Base-by-base conservation (phyloP, 2,888 invertebrate genomes). In the Amblyjoppa fuscipennis region DNA sequence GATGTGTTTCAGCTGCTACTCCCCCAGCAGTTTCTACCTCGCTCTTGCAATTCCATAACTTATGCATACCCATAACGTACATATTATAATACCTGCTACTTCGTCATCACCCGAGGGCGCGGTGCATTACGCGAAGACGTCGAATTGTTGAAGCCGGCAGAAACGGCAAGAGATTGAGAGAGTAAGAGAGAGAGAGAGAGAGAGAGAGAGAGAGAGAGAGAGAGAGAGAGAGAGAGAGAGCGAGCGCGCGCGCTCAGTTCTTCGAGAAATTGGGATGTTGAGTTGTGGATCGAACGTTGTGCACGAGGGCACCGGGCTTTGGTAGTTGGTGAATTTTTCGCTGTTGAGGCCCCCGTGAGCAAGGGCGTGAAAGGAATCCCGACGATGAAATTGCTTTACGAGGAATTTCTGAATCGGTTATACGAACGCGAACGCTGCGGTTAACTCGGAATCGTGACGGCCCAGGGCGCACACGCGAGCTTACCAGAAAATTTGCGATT, bases 391-490 rank as follows among this genome's bases (percentile, higher is more conserved):
- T 93, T 93, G 91, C 91, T 90, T 92, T 92, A 92, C 91, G 92
- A 91, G 90, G 93, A 93, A 93, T 93, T 92, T 89, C 91, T 91
- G 92, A 93, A 93, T 92, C 92, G 93, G 92, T 93, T 93, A 90
- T 92, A 91, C 90, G 91, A 92, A 92, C 92, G 91, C 93, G 83
- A 83, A 81, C 77, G 84, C 82, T 89, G 93, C 93, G 91, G 93
- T 93, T 93, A 92, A 91, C 90, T 90, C 89, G 90, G 90, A 92
- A 93, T 93, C 94, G 94, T 93, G 93, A 94, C 93, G 91, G 94
- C 94, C 93, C 91, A 90, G 92, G 93, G 94, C 94, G 90, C 89
- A 92, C 94, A 94, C 94, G 94, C 93, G 93, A 94, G 93, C 93
- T 92, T 92, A 91, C 92, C 91, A 93, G 93, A 92, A 93, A 93